A percentile compares a stretch with the other conserved stretches of the same genome.
These are phyloP conservation scores for Frankliniella fusca DNA, from an alignment of 2,888 invertebrate species.

Conservation along the genomic window DNA sequence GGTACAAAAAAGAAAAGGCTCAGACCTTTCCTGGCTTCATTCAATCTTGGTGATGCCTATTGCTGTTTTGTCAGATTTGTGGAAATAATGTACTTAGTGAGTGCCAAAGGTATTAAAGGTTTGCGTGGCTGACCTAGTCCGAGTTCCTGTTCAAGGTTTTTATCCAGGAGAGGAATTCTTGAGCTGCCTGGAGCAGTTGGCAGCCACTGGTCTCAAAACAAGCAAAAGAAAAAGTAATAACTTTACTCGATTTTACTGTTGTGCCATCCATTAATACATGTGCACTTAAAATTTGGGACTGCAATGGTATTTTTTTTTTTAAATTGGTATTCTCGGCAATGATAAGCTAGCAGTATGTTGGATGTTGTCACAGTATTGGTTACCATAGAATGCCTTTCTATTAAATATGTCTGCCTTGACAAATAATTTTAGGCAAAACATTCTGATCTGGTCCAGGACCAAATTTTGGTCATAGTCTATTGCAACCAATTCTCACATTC, in stretches of 20 bases:
- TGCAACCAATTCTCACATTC: constrained; percentile 24
- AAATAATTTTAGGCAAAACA: background rate
- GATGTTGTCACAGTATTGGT: constrained; percentile 15
- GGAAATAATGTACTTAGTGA: constrained; percentile 26
- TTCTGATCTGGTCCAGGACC: background rate
- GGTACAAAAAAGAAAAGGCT: constrained; percentile 17
- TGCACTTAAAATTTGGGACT: constrained; percentile 11
- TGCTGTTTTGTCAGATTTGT: constrained; percentile 23
- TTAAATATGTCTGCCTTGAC: background rate
- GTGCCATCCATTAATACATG: constrained; percentile 12
- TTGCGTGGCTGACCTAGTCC: constrained; percentile 20
- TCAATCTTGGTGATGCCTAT: constrained; percentile 22
- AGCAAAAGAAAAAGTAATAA: background rate
- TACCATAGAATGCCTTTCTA: constrained; percentile 21
- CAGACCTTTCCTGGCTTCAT: constrained; percentile 12
- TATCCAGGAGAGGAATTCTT: constrained; percentile 7
- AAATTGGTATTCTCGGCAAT: background rate
- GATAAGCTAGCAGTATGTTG: background rate
- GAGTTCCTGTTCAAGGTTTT: constrained; percentile 14
- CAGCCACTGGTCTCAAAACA: background rate
- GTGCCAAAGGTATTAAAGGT: constrained; percentile 24
- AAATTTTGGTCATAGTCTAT: background rate
- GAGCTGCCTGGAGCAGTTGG: constrained; percentile 11
- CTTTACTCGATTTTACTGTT: constrained; percentile 14
- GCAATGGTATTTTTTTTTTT: constrained; percentile 25